These are phyloP conservation scores for Quadroppia sp. DNA, from an alignment of 2,888 invertebrate species.

Conservation along the genomic window DNA sequence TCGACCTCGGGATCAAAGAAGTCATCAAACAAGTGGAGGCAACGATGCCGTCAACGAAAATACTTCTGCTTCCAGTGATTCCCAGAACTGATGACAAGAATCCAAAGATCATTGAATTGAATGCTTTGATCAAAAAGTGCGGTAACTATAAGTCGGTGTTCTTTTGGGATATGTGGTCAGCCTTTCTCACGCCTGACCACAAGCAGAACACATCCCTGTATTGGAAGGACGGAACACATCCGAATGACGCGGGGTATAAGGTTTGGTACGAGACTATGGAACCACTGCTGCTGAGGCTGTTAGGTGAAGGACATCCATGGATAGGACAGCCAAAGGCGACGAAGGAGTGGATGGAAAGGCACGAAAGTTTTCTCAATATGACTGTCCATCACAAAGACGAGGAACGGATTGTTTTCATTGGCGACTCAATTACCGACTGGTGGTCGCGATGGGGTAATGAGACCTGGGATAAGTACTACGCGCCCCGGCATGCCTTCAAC, in stretches of 20 bases:
- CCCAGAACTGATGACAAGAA: neutral
- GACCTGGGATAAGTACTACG: slow-evolving; percentile 84
- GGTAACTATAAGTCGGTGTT: neutral
- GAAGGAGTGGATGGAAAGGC: neutral
- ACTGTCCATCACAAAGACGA: neutral
- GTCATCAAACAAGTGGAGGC: neutral
- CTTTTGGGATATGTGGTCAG: neutral
- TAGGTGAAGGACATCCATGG: slow-evolving; percentile 8
- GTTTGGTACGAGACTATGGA: slow-evolving; percentile 12
- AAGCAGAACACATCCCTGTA: neutral
- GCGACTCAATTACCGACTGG: slow-evolving; percentile 37
- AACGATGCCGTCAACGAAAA: neutral
- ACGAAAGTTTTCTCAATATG: slow-evolving; percentile 17
- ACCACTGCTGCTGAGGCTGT: neutral
- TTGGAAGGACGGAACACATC: neutral
- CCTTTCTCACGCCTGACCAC: neutral
- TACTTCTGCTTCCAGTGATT: neutral
- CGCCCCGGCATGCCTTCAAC: slow-evolving; percentile 83
- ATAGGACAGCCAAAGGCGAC: neutral
- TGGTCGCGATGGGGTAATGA: slow-evolving; percentile 45
- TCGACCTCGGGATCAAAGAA: neutral
- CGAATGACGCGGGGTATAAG: neutral
- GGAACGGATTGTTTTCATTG: slow-evolving; percentile 2
- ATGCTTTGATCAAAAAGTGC: neutral
- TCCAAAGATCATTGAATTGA: neutral